phyloP scores from a whole-genome alignment of 1,140 invertebrate species.

The Eurosta solidaginis region DNA sequence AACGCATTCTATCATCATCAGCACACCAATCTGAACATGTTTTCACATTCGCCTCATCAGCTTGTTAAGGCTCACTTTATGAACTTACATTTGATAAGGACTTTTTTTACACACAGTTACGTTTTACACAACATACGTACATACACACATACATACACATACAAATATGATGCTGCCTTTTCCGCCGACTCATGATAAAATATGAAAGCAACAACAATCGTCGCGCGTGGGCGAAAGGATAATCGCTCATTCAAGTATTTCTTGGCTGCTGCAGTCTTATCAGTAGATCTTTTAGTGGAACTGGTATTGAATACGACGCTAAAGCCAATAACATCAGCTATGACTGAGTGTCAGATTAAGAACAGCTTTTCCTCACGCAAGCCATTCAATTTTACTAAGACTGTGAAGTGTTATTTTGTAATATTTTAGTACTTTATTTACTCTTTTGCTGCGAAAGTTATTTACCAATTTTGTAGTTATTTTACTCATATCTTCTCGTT shows the following conservation, averaged over 20 bases:
- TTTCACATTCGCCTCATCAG: not conserved
- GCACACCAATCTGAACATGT: not conserved
- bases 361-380: constrained; percentile 10
- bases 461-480: not conserved
- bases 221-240: not conserved
- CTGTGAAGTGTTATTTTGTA: not conserved
- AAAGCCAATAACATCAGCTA: not conserved
- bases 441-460: not conserved
- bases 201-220: not conserved
- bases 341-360: not conserved
- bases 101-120: no score
- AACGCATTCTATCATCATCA: not conserved
- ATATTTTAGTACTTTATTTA: not conserved
- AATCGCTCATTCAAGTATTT: not conserved
- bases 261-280: no score
- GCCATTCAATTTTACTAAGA: not conserved
- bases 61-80: not conserved
- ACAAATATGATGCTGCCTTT: not conserved
- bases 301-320: not conserved
- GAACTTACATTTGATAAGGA: not conserved
- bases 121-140: no score
- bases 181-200: not conserved
- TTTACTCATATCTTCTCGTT: no score
- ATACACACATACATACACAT: not conserved
- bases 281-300: not conserved